Base-by-base conservation (phyloP, 2,113 vertebrate genomes). In the Urocynchramus pylzowi region DNA sequence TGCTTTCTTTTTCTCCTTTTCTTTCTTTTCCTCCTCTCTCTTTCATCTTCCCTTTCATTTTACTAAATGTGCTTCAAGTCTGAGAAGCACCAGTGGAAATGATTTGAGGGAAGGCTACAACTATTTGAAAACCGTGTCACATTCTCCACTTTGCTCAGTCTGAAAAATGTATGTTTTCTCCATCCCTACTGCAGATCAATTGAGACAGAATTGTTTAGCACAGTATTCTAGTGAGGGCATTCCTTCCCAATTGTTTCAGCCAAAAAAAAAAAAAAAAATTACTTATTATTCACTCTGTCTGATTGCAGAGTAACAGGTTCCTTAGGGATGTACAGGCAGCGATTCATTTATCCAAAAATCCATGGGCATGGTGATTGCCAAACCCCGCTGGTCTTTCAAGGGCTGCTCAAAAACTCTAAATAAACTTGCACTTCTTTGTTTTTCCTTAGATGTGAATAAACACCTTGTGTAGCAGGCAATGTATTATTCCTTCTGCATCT, bases 211-310 rank as follows among this genome's bases (percentile, higher is more conserved):
- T 65, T 57, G 54, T 73, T 73, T 39, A 60, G 18, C 20, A 69
- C 16, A 61, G 16, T 5, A 20, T 61, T 78, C 30, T 39, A 37
- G 27, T 44, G 53, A 78, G 45, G 24, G 14, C 61, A 84, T 26
- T 24, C 0, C 0, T 49, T 88, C 21, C 78, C 6, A 0, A 24
- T 30, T 44, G 17, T 70, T 39, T 65, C 30, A 74, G 13, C 9
- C 17, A 28, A 56, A 44, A 90, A 45, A 60, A 24, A 24, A 49
- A 52, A 44, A 87, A 28, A 52, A 26, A 26, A 17, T 16, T 74
- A 27, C 8, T 30, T 47, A 33, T 60, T 74, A 37, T 52, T 78
- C 27, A 30, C 31, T n/a, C 11, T 8, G 13, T 39, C 31, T 77
- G 67, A 79, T 61, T 17, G 16, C 16, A 10, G 67, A 81, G n/a